Evolutionary conservation across 2,113 vertebrate species (phyloP).

Genomic region (Neodontobutis hainanensis): DNA sequence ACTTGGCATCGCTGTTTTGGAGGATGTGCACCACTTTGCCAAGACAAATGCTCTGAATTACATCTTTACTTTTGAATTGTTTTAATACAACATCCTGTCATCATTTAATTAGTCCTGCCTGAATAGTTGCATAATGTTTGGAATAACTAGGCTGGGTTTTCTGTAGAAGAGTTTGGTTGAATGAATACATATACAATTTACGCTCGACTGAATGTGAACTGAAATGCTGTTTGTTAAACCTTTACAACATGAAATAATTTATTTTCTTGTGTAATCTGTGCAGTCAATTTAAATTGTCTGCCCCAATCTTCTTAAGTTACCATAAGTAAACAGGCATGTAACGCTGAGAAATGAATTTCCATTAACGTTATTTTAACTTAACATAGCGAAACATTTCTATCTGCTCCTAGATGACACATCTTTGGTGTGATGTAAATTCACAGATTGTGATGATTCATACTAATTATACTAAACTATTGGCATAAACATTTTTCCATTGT

Average conservation of each 20-base stretch:
- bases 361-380: too few species aligned
- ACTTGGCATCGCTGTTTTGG: constrained; percentile 25
- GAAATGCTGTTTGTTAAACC: not conserved
- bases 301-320: not conserved
- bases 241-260: constrained; percentile 5
- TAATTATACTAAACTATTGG: constrained; percentile 35
- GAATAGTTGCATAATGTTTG: constrained; percentile 30
- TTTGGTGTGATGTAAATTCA: constrained; percentile 40
- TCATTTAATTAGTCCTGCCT: constrained; percentile 51
- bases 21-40: constrained; percentile 21
- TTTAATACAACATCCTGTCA: not conserved
- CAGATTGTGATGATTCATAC: constrained; percentile 52
- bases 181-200: constrained; percentile 11
- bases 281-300: constrained; percentile 1
- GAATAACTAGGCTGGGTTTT: constrained; percentile 19
- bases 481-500: constrained; percentile 32
- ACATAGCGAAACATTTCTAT: constrained; percentile 2
- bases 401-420: constrained; percentile 18
- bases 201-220: constrained; percentile 13
- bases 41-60: constrained; percentile 25
- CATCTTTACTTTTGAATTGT: constrained; percentile 8
- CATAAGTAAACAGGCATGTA: too few species aligned
- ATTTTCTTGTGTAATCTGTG: not conserved
- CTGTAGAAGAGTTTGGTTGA: constrained; percentile 8
- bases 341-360: too few species aligned